These are phyloP conservation scores for Zygaena filipendulae DNA, from an alignment of 2,888 invertebrate genomes.

Conservation along the genomic window DNA sequence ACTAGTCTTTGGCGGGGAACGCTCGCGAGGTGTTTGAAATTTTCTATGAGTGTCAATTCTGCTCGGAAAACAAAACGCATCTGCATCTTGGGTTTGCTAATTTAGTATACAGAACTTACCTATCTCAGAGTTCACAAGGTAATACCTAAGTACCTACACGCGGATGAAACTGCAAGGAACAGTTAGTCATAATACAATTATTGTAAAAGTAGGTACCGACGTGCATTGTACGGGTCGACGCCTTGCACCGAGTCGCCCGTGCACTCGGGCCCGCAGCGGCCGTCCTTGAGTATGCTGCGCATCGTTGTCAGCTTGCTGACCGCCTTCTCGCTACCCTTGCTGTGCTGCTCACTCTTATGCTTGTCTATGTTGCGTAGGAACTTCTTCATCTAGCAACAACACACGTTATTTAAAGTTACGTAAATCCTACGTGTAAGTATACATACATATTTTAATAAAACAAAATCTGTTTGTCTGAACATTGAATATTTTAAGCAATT, in stretches of 20 bases:
- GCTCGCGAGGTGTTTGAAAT: too few species aligned
- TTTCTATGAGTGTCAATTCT: too few species aligned
- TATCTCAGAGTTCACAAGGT: too few species aligned
- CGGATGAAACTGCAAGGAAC: too few species aligned
- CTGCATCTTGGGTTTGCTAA: too few species aligned
- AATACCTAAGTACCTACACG: too few species aligned
- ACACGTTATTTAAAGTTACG: slow-evolving; percentile 1
- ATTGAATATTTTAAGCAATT: background rate
- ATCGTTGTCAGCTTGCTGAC: slow-evolving; percentile 50
- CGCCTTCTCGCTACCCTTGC: slow-evolving; percentile 38
- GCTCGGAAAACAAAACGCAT: too few species aligned
- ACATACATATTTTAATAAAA: too few species aligned
- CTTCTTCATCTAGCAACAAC: slow-evolving; percentile 47
- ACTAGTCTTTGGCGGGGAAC: too few species aligned
- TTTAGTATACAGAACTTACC: too few species aligned
- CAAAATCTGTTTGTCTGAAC: too few species aligned
- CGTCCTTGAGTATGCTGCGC: slow-evolving; percentile 55
- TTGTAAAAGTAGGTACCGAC: slow-evolving; percentile 25
- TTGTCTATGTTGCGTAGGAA: slow-evolving; percentile 57
- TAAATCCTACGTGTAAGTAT: background rate
- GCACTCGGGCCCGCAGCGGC: slow-evolving; percentile 51
- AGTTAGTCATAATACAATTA: too few species aligned
- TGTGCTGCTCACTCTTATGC: slow-evolving; percentile 47
- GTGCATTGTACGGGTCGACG: slow-evolving; percentile 29
- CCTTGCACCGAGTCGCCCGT: slow-evolving; percentile 50